Evolutionary conservation across 2,797 vertebrate genomes (phyloP), one percentile per base, ranked within the genome.

Genomic region (Anomalospiza imberbis): DNA sequence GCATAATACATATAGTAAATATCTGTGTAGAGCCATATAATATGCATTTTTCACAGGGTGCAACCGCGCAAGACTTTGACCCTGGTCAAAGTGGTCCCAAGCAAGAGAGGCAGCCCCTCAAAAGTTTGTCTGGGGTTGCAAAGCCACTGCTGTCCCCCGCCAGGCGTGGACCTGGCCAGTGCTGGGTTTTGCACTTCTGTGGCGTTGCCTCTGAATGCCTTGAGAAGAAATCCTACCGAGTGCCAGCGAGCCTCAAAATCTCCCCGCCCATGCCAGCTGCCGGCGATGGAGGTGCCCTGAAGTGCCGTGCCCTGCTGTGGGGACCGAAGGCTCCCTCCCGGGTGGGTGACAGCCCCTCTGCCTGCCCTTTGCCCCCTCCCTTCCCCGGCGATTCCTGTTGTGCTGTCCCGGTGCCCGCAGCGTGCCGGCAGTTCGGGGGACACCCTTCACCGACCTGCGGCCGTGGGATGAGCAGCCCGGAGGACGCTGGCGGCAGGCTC

Each of bases 331-430:
- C 55, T 83, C 38, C 53, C 28, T 62, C 31, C 40, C 6, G 1
- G 6, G 20, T 12, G 32, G 13, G n/a, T 8, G 6, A 44, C 7
- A 2, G 19, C 36, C 58, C 66, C 50, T 45, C 62, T 0, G 7
- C 32, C 31, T 32, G n/a, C 88, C n/a, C 66, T 63, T 44, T 18
- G 17, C 29, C 47, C 63, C 63, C 24, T 45, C 29, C 36, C 45
- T 53, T 51, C 25, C 54, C 40, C 1, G 0, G 8, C 12, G 13
- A 18, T 7, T n/a, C 20, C 63, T 1, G 4, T 6, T 0, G 1
- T 0, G 4, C 58, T 5, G 1, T 28, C 34, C 12, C 26, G 2
- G 12, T 6, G 12, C 42, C 40, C 8, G 1, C 61, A 17, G 51
- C 2, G 5, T 12, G 68, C 68, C 2, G 3, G 29, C 61, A 70